Evolutionary conservation across 2,113 vertebrate species (phyloP), one percentile per base, ranked within the genome.

Genomic region (Atherinomorus stipes): DNA sequence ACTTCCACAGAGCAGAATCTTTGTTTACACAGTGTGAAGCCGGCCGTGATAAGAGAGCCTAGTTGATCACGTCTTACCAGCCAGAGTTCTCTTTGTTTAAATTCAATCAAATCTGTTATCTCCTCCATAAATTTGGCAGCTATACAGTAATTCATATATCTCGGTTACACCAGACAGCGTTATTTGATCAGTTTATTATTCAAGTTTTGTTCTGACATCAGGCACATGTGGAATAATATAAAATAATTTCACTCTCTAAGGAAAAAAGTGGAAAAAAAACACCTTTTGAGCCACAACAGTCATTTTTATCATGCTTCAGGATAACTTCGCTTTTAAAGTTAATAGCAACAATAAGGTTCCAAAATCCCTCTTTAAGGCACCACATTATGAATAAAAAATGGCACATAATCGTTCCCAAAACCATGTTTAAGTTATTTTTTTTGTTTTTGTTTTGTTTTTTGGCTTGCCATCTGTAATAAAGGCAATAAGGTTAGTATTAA

Each of bases 21-120:
- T 37, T 81, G 37, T 88, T 86, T 86, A 59, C 64, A 64, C 53
- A 63, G 60, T 9, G 54, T 69, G 63, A 62, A 74, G 53, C 50
- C 15, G 22, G 58, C 44, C 49, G 37, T 19, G 25, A 67, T 78
- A 74, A 82, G 82, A 51, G 57, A 74, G 18, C 47, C 23, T 34
- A 34, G 21, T 64, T 15, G 16, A 51, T 52, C 54, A 54, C 21
- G 47, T 21, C 18, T 51, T 21, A 22, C 10, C 28, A 19, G 23
- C 42, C 40, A 18, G 45, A 38, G 31, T 45, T 12, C 0, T 3
- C 4, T 57, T 1, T 23, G 25, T 34, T 73, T 72, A 56, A 31
- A 61, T 64, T 49, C 13, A 53, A 68, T 75, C 19, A 40, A n/a
- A 50, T 44, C 5, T 2, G 1, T 21, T 34, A 6, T 4, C 58